These are phyloP conservation scores for Melanotaenia maccullochi DNA, from an alignment of 2,797 vertebrate genomes.

Conservation along the genomic window DNA sequence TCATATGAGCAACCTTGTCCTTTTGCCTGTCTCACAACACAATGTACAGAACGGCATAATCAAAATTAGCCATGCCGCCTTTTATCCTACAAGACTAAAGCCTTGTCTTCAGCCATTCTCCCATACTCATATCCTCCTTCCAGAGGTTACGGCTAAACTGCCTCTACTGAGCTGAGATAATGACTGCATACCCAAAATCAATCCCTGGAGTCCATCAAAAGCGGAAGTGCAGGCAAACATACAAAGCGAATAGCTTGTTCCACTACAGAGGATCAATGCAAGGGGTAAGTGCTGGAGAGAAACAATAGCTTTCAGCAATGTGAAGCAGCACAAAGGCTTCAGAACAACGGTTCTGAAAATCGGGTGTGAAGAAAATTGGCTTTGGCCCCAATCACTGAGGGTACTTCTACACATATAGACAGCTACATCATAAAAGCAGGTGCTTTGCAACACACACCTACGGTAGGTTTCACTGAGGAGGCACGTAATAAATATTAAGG, in stretches of 20 bases:
- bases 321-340: slow-evolving; percentile 36
- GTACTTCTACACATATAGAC: slow-evolving; percentile 33
- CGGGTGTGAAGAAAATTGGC: slow-evolving; percentile 37
- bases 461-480: slow-evolving; percentile 29
- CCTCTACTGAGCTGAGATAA: slow-evolving; percentile 72
- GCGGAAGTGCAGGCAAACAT: slow-evolving; percentile 66
- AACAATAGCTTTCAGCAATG: slow-evolving; percentile 56
- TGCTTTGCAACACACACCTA: slow-evolving; percentile 36
- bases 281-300: slow-evolving; percentile 61
- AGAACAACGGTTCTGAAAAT: slow-evolving; percentile 25
- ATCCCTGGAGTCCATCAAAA: slow-evolving; percentile 73
- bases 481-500: slow-evolving; percentile 52
- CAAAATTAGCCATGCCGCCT: slow-evolving; percentile 21
- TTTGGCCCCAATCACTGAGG: slow-evolving; percentile 32
- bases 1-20: neutral
- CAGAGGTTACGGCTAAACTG: slow-evolving; percentile 58
- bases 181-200: slow-evolving; percentile 69
- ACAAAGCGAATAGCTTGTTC: slow-evolving; percentile 69
- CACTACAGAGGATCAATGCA: slow-evolving; percentile 69
- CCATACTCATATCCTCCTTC: slow-evolving; percentile 55
- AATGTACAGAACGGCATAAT: slow-evolving; percentile 16
- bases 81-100: slow-evolving; percentile 43
- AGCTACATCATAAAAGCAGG: slow-evolving; percentile 20
- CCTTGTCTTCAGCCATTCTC: slow-evolving; percentile 48
- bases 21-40: slow-evolving; percentile 19